Evolutionary conservation across 2,797 vertebrate genomes (phyloP).

Genomic region (Gadopsis marmoratus): DNA sequence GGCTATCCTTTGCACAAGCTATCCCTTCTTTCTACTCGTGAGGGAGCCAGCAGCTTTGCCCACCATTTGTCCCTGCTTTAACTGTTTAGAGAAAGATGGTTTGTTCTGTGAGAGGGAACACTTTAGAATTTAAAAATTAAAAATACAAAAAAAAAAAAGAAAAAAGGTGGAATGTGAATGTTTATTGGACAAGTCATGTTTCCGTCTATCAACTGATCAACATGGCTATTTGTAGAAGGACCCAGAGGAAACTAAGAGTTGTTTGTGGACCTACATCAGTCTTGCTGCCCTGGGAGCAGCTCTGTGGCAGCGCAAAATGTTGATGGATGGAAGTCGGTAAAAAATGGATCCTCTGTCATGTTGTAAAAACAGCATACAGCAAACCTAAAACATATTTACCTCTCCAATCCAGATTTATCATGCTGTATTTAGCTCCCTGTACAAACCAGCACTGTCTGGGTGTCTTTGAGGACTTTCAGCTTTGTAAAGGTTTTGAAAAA

Average conservation of each 20-base stretch:
- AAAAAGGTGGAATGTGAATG: not conserved
- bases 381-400: slow-evolving; percentile 30
- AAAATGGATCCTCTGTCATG: not conserved
- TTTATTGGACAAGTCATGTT: not conserved
- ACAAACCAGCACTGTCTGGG: not conserved
- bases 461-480: slow-evolving; percentile 1
- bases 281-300: slow-evolving; percentile 10
- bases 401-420: not conserved
- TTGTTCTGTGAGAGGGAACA: not conserved
- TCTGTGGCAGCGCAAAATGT: slow-evolving; percentile 13
- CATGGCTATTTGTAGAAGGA: not conserved
- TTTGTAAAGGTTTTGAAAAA: slow-evolving; percentile 16
- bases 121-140: not conserved
- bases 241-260: not conserved
- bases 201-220: not conserved
- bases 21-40: not conserved
- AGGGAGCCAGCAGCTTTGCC: not conserved
- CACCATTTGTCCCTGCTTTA: not conserved
- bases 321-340: slow-evolving; percentile 22
- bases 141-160: too few relatives aligned
- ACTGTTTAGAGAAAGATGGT: not conserved
- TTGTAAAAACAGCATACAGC: not conserved
- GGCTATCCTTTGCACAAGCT: not conserved
- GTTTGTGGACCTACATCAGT: not conserved
- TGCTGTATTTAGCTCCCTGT: slow-evolving; percentile 28